These are phyloP conservation scores for Microcebus lehilahytsara DNA, from an alignment of 2,113 vertebrate genomes.

Conservation along the genomic window DNA sequence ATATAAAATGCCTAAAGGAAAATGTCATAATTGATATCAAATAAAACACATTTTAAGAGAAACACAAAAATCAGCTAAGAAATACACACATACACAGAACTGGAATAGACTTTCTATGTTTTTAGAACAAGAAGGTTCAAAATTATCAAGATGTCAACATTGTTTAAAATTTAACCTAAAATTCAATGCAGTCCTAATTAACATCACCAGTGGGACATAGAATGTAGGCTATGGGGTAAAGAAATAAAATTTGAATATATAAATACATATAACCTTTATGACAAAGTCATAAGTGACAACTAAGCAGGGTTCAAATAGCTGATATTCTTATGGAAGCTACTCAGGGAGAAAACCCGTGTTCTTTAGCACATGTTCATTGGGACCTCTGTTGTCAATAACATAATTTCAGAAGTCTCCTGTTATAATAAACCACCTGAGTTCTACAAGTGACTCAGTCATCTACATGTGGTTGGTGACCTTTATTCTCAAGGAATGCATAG, in stretches of 20 bases:
- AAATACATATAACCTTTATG: neutral
- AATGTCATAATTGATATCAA: neutral
- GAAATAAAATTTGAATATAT: neutral
- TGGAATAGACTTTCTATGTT: neutral
- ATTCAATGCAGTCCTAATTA: neutral
- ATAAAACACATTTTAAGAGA: neutral
- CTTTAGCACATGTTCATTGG: neutral
- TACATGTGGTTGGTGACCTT: neutral
- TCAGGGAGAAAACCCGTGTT: neutral
- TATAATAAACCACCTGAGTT: neutral
- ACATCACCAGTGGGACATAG: neutral
- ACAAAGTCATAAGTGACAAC: neutral
- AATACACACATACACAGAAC: neutral
- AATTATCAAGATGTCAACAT: neutral
- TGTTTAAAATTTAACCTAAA: slow-evolving; percentile 29
- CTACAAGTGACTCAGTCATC: neutral
- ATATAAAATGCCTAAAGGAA: neutral
- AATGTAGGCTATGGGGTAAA: neutral
- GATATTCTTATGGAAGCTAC: neutral
- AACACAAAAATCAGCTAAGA: neutral
- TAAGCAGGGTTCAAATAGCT: neutral
- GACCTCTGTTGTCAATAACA: neutral
- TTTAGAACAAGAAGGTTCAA: slow-evolving; percentile 8
- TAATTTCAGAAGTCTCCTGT: neutral
- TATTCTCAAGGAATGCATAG: neutral